Conservation (phyloP, 2,797 vertebrate species). For the Sebastes wilsoni region DNA sequence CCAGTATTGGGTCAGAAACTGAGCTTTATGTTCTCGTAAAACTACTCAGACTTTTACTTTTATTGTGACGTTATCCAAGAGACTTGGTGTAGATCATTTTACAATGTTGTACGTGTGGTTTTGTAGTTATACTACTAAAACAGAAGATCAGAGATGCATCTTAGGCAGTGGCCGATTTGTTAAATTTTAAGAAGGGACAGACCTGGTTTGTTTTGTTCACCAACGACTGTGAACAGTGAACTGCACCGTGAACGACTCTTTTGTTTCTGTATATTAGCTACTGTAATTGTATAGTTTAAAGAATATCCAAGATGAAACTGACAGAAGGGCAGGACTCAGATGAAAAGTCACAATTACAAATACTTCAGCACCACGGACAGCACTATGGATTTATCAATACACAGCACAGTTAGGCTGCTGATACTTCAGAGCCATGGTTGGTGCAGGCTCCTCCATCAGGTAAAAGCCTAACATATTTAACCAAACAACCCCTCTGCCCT, state of each 20-base stretch:
- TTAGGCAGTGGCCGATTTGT: not conserved
- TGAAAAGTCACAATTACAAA: too few relatives aligned
- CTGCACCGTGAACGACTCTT: not conserved
- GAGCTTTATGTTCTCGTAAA: too few relatives aligned
- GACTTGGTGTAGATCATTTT: not conserved
- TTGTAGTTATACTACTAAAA: not conserved
- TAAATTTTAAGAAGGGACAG: not conserved
- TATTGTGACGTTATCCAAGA: not conserved
- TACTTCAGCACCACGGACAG: too few relatives aligned
- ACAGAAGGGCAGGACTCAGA: not conserved
- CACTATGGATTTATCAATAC: too few relatives aligned
- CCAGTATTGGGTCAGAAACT: too few relatives aligned
- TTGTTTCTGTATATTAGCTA: not conserved
- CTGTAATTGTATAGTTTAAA: not conserved
- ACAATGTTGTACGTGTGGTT: accelerated
- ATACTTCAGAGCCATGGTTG: too few relatives aligned
- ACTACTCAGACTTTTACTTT: not conserved
- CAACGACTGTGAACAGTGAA: not conserved
- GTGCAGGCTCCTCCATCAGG: accelerated
- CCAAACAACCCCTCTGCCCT: too few relatives aligned
- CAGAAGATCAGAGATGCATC: not conserved
- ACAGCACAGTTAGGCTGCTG: too few relatives aligned
- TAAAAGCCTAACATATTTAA: too few relatives aligned
- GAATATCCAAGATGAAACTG: not conserved
- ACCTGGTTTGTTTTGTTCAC: not conserved